These are phyloP conservation scores for Lasioglossum villosulum DNA, from an alignment of 2,888 invertebrate genomes.

Conservation along the genomic window DNA sequence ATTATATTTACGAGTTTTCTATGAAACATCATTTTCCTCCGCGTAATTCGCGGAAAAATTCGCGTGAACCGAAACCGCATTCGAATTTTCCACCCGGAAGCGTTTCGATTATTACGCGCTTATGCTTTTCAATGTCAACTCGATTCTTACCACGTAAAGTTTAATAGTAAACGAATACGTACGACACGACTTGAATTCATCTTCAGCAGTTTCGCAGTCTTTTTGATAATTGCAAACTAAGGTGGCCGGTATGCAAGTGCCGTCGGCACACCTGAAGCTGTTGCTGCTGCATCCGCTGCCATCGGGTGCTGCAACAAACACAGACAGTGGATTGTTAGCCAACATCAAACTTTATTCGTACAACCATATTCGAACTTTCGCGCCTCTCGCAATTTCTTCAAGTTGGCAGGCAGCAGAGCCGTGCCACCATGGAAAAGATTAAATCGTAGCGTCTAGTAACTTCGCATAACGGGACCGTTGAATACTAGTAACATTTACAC, in stretches of 20 bases:
- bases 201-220: slow-evolving; percentile 96
- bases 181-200: slow-evolving; percentile 96
- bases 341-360: neutral
- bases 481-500: neutral
- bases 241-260: slow-evolving; percentile 93
- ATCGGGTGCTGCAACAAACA: slow-evolving; percentile 72
- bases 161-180: slow-evolving; percentile 85
- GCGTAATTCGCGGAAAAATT: neutral
- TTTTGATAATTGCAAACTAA: slow-evolving; percentile 97
- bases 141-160: too few species aligned
- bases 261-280: slow-evolving; percentile 93
- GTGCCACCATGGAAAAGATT: slow-evolving; percentile 1
- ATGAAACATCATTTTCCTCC: neutral
- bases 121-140: neutral
- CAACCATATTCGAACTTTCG: neutral
- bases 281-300: slow-evolving; percentile 87
- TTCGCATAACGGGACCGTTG: neutral
- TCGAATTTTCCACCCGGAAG: slow-evolving; percentile 26
- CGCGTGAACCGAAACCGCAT: slow-evolving; percentile 9
- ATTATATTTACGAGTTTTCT: neutral
- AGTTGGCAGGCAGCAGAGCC: neutral
- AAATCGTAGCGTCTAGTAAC: neutral
- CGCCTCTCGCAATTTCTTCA: neutral
- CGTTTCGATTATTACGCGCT: neutral
- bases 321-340: neutral